These are phyloP conservation scores for Condylura cristata DNA, from an alignment of 2,113 vertebrate species.

Conservation along the genomic window DNA sequence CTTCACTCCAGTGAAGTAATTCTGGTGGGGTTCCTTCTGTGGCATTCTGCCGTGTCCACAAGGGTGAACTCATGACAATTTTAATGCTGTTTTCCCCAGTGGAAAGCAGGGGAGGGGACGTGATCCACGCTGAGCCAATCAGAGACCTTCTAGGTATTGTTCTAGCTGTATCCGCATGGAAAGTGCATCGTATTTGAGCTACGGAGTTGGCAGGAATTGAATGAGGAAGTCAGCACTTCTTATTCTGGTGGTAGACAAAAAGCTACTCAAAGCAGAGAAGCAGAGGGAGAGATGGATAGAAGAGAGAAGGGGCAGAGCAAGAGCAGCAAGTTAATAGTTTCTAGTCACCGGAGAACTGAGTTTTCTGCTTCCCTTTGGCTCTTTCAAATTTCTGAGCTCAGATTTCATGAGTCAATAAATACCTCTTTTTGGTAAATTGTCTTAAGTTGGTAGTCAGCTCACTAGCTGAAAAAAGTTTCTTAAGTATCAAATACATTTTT, in stretches of 20 bases:
- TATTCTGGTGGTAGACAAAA: neutral
- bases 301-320: no score
- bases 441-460: neutral
- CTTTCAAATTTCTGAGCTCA: neutral
- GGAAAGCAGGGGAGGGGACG: neutral
- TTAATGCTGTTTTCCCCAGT: neutral
- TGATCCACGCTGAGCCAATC: neutral
- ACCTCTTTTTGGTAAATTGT: neutral
- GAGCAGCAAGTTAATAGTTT: neutral
- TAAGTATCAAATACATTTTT: neutral
- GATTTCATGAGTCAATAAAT: neutral
- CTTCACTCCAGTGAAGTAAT: neutral
- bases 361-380: neutral
- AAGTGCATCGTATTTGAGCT: neutral
- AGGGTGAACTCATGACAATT: neutral
- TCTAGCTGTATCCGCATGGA: neutral
- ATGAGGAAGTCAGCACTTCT: neutral
- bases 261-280: neutral
- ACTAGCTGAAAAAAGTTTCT: neutral
- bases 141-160: neutral
- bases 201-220: neutral
- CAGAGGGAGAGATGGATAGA: neutral
- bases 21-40: neutral
- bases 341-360: neutral
- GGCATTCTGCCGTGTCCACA: neutral